A percentile compares a stretch with the other conserved stretches of the same genome.
Evolutionary conservation across 2,113 vertebrate genomes (phyloP).

Genomic region (Bos indicus): DNA sequence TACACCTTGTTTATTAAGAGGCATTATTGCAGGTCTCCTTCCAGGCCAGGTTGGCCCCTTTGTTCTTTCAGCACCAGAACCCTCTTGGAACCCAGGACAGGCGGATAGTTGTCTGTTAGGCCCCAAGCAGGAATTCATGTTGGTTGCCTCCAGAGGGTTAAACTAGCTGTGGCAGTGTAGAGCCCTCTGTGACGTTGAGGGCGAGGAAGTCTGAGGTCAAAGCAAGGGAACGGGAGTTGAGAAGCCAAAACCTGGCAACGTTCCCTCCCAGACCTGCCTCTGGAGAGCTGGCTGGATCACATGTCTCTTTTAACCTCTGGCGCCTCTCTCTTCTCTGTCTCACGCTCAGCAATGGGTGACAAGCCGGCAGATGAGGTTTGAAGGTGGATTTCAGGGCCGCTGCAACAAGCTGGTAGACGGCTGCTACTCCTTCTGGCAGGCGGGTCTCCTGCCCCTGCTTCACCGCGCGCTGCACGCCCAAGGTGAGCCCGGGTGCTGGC

Average conservation of each 20-base stretch:
- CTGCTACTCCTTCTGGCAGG: slow-evolving; percentile 99
- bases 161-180: too few relatives aligned
- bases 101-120: background rate
- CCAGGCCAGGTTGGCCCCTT: background rate
- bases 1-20: background rate
- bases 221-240: background rate
- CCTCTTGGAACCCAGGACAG: background rate
- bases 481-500: slow-evolving; percentile 78
- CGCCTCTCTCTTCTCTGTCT: background rate
- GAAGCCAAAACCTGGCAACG: background rate
- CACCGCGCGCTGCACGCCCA: slow-evolving; percentile 91
- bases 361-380: slow-evolving; percentile 94
- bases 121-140: background rate
- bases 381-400: slow-evolving; percentile 97
- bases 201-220: background rate
- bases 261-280: background rate
- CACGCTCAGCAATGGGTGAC: slow-evolving; percentile 91
- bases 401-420: slow-evolving; percentile 99
- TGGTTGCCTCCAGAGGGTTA: background rate
- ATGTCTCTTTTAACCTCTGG: background rate
- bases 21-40: background rate
- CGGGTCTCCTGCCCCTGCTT: slow-evolving; percentile 92
- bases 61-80: background rate
- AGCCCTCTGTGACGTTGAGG: background rate
- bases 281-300: background rate